These are phyloP conservation scores for Labeo calbasu DNA, from an alignment of 2,797 vertebrate genomes.

Conservation along the genomic window DNA sequence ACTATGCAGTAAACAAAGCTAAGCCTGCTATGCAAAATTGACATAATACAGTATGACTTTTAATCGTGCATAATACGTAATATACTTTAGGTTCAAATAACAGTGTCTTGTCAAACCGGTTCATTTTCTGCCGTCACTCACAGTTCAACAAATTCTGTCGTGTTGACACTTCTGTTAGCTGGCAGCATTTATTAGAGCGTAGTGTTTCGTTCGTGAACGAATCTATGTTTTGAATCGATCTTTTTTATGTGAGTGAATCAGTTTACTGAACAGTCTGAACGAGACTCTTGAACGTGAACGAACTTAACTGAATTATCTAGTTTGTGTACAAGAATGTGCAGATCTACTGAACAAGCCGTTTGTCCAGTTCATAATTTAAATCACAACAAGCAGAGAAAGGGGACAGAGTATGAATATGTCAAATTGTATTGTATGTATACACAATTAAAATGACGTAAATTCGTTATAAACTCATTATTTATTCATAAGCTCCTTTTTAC, in stretches of 20 bases:
- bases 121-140: not conserved
- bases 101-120: constrained; percentile 43
- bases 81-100: not conserved
- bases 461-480: not conserved
- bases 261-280: not conserved
- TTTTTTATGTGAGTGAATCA: not conserved
- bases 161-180: constrained; percentile 26
- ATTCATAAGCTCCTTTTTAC: too few species aligned
- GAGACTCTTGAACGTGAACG: not conserved
- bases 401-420: not conserved
- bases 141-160: not conserved
- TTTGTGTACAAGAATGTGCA: not conserved
- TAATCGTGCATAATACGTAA: not conserved
- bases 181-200: not conserved
- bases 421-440: not conserved
- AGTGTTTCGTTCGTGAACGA: not conserved
- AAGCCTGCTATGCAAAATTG: not conserved
- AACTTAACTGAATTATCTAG: too few species aligned
- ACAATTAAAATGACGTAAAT: not conserved
- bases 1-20: not conserved
- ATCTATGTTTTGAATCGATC: not conserved
- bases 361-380: not conserved
- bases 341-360: not conserved
- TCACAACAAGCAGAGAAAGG: not conserved
- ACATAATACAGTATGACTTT: not conserved